phyloP scores from a whole-genome alignment of 2,797 vertebrate genomes.

The Peromyscus melanophrys region DNA sequence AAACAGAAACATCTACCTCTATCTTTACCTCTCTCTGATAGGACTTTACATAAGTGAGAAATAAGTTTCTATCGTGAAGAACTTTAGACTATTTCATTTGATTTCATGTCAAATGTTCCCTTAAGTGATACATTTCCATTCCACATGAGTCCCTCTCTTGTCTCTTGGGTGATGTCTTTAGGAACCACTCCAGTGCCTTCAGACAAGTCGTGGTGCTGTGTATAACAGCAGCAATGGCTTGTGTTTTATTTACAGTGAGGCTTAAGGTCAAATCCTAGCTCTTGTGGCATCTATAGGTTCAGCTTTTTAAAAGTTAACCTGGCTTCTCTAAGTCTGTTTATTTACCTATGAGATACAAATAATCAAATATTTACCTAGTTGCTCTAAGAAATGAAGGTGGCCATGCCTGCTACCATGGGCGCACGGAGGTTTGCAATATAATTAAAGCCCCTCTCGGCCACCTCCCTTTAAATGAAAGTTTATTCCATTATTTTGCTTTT shows the following conservation, averaged over 20 bases:
- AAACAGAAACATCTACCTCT: background rate
- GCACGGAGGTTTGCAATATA: background rate
- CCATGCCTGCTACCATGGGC: background rate
- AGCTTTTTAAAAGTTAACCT: background rate
- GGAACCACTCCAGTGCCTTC: constrained; percentile 28
- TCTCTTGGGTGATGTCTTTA: constrained; percentile 15
- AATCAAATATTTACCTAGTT: background rate
- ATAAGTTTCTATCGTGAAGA: background rate
- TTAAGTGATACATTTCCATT: background rate
- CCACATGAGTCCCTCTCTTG: background rate
- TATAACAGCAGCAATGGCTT: background rate
- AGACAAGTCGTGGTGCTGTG: background rate
- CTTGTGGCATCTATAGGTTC: background rate
- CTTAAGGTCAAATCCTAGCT: background rate
- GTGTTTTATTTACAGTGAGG: background rate
- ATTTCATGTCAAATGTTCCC: background rate
- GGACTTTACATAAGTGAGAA: background rate
- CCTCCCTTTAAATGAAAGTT: background rate
- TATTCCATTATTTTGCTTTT: background rate
- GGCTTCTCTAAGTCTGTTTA: background rate
- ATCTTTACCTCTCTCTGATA: background rate
- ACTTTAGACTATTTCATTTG: background rate
- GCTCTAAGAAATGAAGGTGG: background rate
- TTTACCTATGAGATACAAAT: background rate
- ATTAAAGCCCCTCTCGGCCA: background rate